These are phyloP conservation scores for Heterodera carotae DNA, from an alignment of 1,140 invertebrate species.

Conservation along the genomic window DNA sequence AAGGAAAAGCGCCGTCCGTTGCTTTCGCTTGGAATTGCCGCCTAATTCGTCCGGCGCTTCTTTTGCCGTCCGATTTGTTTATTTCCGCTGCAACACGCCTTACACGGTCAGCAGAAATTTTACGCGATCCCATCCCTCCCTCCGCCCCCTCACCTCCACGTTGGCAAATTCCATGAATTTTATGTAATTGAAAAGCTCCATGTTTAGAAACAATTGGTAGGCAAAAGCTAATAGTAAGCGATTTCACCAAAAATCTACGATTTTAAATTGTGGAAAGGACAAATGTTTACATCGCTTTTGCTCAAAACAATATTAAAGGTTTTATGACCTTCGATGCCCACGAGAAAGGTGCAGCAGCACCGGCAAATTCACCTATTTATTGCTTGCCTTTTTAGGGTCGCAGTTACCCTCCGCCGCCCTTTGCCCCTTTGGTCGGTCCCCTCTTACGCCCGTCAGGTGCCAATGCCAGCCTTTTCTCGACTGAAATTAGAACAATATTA, in stretches of 20 bases:
- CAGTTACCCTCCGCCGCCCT: conserved; percentile 24
- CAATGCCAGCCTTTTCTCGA: neutral
- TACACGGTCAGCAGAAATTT: conserved; percentile 15
- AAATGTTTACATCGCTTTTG: no score
- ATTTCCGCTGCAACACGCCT: conserved; percentile 33
- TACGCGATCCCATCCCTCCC: neutral
- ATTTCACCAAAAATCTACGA: no score
- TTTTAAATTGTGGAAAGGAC: no score
- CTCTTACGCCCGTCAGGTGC: conserved; percentile 23
- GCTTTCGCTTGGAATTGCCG: conserved; percentile 22
- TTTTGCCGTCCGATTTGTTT: conserved; percentile 21
- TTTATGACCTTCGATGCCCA: no score
- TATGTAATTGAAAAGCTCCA: no score
- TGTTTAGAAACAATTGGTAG: no score
- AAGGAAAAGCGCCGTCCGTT: neutral
- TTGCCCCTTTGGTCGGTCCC: conserved; percentile 23
- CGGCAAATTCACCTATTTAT: no score
- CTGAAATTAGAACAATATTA: neutral
- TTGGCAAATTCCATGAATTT: no score
- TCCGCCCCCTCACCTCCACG: neutral
- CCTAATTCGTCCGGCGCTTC: neutral
- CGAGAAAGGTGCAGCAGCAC: no score
- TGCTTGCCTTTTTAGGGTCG: conserved; percentile 29
- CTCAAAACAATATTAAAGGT: no score
- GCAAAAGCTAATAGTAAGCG: no score